Base-by-base conservation (phyloP, 2,113 vertebrate species). In the Cromileptes altivelis region DNA sequence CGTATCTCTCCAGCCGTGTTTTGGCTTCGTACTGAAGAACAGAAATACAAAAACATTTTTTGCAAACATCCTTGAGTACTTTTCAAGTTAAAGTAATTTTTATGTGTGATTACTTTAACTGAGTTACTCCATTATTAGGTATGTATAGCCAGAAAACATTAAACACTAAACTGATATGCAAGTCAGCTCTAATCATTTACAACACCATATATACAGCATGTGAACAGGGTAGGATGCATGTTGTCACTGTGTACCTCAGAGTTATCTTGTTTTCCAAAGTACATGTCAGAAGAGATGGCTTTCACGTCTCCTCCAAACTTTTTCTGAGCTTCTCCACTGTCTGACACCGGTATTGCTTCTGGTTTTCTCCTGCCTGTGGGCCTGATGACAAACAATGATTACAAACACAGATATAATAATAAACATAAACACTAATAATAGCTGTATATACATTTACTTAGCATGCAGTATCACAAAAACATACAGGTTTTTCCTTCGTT, bases 261-360 rank as follows among this genome's bases (percentile, higher is more conserved):
- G 45, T 94, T 90, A 65, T 97, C 96, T 73, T 97, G 97, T 84
- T 97, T 98, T 78, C 97, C 97, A 68, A 99, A 99, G 91, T 95
- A 99, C 98, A 98, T 99, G 77, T 99, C 98, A 25, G 98, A 99
- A 0, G 98, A 99, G 80, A 99, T 99, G 56, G 98, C 95, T 93
- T 97, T 99, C 68, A 94, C 95, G 0, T 97, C 94, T 0, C 95
- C 91, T 70, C 97, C 98, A 85, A 98, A 99, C 86, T 99, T 99
- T 75, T 94, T 97, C 87, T 95, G 98, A 40, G 97, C 98, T 40
- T 99, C 98, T 17, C 97, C 96, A 0, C 94, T 93, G 27, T 79
- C 92, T 0, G 63, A 55, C 2, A 68, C 13, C 0, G 93, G 87
- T 19, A 94, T 92, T 0, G 68, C 71, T 1, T 99, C 97, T 0